A percentile compares a stretch with the other conserved stretches of the same genome.
Conservation (phyloP, 2,888 invertebrate genomes). For the Hybos culiciformis region DNA sequence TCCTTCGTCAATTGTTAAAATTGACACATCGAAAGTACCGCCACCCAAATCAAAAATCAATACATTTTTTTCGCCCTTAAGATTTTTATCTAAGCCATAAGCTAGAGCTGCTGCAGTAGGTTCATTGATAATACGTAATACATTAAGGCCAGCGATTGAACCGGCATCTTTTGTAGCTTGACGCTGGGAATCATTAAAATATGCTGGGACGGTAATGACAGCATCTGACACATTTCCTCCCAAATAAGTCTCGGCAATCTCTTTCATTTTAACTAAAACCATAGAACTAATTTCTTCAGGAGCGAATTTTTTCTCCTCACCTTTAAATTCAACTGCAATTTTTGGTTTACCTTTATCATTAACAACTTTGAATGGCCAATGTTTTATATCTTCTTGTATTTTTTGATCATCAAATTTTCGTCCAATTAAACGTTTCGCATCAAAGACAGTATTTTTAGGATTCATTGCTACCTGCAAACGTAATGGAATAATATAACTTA, state of each 20-base stretch:
- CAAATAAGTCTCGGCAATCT: conserved; percentile 61
- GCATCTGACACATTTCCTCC: conserved; percentile 61
- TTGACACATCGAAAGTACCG: conserved; percentile 87
- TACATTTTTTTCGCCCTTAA: conserved; percentile 60
- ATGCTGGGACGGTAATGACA: conserved; percentile 73
- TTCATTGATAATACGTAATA: conserved; percentile 79
- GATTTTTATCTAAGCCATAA: conserved; percentile 65
- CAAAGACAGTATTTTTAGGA: conserved; percentile 66
- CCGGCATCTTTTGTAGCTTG: conserved; percentile 87
- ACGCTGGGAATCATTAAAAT: conserved; percentile 69
- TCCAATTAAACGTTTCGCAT: conserved; percentile 74
- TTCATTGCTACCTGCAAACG: conserved; percentile 56
- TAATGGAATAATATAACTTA: neutral
- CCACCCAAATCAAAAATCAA: conserved; percentile 68
- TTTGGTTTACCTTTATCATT: conserved; percentile 57
- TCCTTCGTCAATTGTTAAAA: conserved; percentile 77
- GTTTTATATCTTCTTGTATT: conserved; percentile 68
- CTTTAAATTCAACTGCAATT: conserved; percentile 59
- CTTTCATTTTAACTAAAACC: conserved; percentile 75
- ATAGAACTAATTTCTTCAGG: conserved; percentile 78
- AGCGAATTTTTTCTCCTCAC: conserved; percentile 59
- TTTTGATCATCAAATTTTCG: conserved; percentile 62
- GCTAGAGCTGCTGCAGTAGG: conserved; percentile 81
- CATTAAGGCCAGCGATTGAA: conserved; percentile 69
- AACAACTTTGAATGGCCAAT: conserved; percentile 63